Evolutionary conservation across 2,888 invertebrate genomes (phyloP), one percentile per base, ranked within the genome.

Genomic region (Sinodicranocentrus sp.): DNA sequence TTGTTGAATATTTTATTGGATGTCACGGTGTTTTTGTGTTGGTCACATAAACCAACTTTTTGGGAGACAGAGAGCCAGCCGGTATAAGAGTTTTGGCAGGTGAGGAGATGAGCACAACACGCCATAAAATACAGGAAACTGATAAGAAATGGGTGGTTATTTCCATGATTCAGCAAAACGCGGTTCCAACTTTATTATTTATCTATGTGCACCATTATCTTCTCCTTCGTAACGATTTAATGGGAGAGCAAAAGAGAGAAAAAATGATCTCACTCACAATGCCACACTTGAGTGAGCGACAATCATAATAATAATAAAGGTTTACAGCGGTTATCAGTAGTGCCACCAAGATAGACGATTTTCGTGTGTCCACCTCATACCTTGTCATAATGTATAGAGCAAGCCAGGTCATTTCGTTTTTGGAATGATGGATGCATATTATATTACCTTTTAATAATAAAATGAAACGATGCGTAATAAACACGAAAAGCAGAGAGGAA

Each of bases 121-220:
- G 52, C 17, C 17, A 59, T 59, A 59, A 21, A 10, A 59, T 48
- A 71, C 79, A 79, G 79, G 79, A 79, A 79, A 63, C 79, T 71
- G 79, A 79, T 79, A 79, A 79, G 79, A 21, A 63, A 71, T 71
- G 71, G 79, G 71, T 79, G 79, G 71, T 25, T 71, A 48, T 71
- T 68, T 71, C 19, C 23, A 71, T 71, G 79, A 79, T 71, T 79
- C 79, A 71, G 71, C 79, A 43, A 79, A 65, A 33, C 79, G 28
- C 63, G 44, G 54, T 52, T 71, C 61, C 43, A 59, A 59, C 44
- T 78, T 19, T 54, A 52, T 79, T 71, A 79, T 79, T 79, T 79
- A 79, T 79, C 79, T 70, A 10, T 33, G 33, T 33, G 33, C 33
- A 33, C 33, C 79, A 52, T 70, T 70, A 44, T 52, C 65, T 17